Percentiles rank a stretch among this genome's conserved stretches.
These are phyloP conservation scores for Brassicogethes aeneus DNA, from an alignment of 2,888 invertebrate genomes.

Conservation along the genomic window DNA sequence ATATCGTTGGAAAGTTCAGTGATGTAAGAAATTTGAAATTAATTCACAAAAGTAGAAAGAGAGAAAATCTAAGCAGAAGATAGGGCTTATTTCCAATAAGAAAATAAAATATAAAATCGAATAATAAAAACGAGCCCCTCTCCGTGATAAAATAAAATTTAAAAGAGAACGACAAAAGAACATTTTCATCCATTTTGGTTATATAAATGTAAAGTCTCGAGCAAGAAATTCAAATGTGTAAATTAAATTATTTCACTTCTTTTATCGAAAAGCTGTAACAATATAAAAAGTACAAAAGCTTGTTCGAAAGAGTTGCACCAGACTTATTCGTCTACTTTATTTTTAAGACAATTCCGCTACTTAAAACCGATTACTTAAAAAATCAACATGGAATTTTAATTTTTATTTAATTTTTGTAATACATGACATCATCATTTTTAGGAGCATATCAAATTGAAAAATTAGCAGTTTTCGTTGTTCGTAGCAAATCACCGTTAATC, in stretches of 20 bases:
- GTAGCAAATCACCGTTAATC: too few relatives aligned
- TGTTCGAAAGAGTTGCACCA: constrained; percentile 30
- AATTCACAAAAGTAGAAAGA: constrained; percentile 19
- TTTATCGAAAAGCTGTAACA: constrained; percentile 37
- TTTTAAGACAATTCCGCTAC: too few relatives aligned
- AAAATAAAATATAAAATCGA: constrained; percentile 36
- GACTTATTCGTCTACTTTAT: constrained; percentile 8
- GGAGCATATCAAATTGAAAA: too few relatives aligned
- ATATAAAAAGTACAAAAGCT: constrained; percentile 36
- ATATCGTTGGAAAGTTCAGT: constrained; percentile 11
- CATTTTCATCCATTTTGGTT: constrained; percentile 39
- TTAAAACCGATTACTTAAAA: too few relatives aligned
- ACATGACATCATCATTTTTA: too few relatives aligned
- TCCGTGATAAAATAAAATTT: constrained; percentile 34
- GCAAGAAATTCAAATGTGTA: constrained; percentile 40
- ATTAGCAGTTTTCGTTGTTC: too few relatives aligned
- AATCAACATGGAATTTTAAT: too few relatives aligned
- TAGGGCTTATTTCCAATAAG: constrained; percentile 25
- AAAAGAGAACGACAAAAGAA: constrained; percentile 36
- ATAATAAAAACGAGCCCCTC: constrained; percentile 31
- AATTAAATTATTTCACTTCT: constrained; percentile 40
- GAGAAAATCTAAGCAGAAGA: constrained; percentile 12
- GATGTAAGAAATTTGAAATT: constrained; percentile 24
- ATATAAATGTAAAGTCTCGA: constrained; percentile 38
- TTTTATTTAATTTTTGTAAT: too few relatives aligned